Conservation (phyloP, 1,140 invertebrate species). For the Gonatopus flavifemur region DNA sequence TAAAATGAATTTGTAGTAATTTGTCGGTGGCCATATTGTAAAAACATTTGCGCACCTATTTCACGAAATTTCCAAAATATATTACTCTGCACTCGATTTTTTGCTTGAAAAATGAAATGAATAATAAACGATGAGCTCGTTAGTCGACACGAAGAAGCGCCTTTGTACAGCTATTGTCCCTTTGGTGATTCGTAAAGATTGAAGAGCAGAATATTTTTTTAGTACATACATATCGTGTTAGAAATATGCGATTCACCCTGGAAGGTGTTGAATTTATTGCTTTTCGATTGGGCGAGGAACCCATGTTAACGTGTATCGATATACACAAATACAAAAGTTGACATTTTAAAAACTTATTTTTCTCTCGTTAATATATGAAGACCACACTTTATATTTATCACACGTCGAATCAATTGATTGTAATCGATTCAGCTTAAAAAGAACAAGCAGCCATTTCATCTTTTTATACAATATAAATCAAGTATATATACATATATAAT, state of each 20-base stretch:
- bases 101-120: no score
- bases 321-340: slow-evolving; percentile 2
- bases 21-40: no score
- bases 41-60: no score
- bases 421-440: slow-evolving; percentile 15
- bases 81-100: no score
- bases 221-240: slow-evolving; percentile 50
- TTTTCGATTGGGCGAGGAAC: slow-evolving; percentile 13
- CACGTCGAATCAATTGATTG: slow-evolving; percentile 13
- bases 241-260: slow-evolving; percentile 35
- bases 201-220: slow-evolving; percentile 44
- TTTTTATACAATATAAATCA: slow-evolving; percentile 35
- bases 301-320: slow-evolving; percentile 6
- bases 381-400: slow-evolving; percentile 15
- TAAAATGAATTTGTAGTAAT: no score
- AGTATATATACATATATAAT: slow-evolving; percentile 19
- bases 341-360: slow-evolving; percentile 19
- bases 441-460: slow-evolving; percentile 24
- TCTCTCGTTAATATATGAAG: slow-evolving; percentile 15
- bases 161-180: slow-evolving; percentile 22
- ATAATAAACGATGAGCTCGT: no score
- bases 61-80: no score
- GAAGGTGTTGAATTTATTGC: slow-evolving; percentile 14
- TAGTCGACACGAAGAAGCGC: slow-evolving; percentile 18
- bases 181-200: slow-evolving; percentile 18